phyloP scores from a whole-genome alignment of 2,797 vertebrate species.

The Valencia hispanica region DNA sequence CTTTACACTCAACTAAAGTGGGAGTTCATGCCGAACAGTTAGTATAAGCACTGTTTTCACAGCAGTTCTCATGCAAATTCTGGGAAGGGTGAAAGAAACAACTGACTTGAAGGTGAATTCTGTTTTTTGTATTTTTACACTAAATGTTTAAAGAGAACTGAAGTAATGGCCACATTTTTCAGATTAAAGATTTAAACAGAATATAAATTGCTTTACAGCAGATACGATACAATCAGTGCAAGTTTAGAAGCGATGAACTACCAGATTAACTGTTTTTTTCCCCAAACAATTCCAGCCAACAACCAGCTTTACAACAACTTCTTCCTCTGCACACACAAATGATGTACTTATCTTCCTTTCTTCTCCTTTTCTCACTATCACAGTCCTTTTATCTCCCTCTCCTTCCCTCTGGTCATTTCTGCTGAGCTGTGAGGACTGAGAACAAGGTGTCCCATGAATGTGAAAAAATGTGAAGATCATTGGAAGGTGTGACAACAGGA shows the following conservation, averaged over 20 bases:
- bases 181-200: too few relatives aligned
- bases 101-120: not conserved
- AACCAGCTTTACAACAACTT: conserved; percentile 30
- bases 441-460: conserved; percentile 37
- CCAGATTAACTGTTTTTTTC: not conserved
- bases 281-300: not conserved
- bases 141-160: not conserved
- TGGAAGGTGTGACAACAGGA: conserved; percentile 51
- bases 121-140: not conserved
- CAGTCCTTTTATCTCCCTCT: conserved; percentile 35
- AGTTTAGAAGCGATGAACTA: not conserved
- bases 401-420: conserved; percentile 47
- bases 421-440: conserved; percentile 52
- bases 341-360: conserved; percentile 27
- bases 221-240: not conserved
- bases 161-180: not conserved
- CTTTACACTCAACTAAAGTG: conserved; percentile 56
- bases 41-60: not conserved
- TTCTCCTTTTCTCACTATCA: conserved; percentile 49
- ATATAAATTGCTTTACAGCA: not conserved
- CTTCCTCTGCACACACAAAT: not conserved
- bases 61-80: not conserved
- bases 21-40: conserved; percentile 40
- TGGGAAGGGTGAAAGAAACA: not conserved
- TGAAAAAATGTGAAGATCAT: conserved; percentile 39